Percentiles rank a stretch among this genome's conserved stretches.
Evolutionary conservation across 2,888 invertebrate genomes (phyloP).

Genomic region (Drosophila lutescens): DNA sequence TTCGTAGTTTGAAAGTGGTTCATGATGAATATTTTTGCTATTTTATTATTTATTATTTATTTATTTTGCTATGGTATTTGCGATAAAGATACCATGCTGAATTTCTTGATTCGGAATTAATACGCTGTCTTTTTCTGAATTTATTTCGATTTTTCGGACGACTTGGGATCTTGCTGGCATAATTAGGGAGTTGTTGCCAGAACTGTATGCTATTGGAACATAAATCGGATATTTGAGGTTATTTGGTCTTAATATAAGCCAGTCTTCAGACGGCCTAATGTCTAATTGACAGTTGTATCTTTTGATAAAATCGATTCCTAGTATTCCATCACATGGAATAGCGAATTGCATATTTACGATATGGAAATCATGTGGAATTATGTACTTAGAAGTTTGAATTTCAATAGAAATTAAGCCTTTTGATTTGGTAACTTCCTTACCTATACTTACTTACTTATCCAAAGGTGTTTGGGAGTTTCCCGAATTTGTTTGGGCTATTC

Average conservation of each 20-base stretch:
- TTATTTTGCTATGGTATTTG: background rate
- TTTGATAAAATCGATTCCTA: slow-evolving; percentile 4
- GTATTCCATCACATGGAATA: slow-evolving; percentile 2
- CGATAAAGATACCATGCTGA: background rate
- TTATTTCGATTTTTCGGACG: slow-evolving; percentile 4
- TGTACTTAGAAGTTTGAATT: background rate
- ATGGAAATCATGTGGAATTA: background rate
- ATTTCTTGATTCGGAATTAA: slow-evolving; percentile 2
- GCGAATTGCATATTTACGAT: background rate
- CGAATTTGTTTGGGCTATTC: background rate
- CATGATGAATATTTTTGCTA: no score
- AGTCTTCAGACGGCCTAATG: background rate
- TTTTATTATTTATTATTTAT: no score
- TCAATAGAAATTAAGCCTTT: background rate
- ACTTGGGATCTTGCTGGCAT: slow-evolving; percentile 17
- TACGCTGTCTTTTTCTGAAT: no score
- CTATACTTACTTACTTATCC: slow-evolving; percentile 1
- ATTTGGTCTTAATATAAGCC: slow-evolving; percentile 1
- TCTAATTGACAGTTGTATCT: background rate
- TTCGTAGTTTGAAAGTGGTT: no score
- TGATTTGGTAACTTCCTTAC: background rate
- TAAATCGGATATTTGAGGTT: slow-evolving; percentile 6
- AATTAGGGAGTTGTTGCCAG: slow-evolving; percentile 1
- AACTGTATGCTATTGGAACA: slow-evolving; percentile 10
- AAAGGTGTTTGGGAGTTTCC: slow-evolving; percentile 10